Evolutionary conservation across 2,888 invertebrate species (phyloP).

Genomic region (Ctena decussata): DNA sequence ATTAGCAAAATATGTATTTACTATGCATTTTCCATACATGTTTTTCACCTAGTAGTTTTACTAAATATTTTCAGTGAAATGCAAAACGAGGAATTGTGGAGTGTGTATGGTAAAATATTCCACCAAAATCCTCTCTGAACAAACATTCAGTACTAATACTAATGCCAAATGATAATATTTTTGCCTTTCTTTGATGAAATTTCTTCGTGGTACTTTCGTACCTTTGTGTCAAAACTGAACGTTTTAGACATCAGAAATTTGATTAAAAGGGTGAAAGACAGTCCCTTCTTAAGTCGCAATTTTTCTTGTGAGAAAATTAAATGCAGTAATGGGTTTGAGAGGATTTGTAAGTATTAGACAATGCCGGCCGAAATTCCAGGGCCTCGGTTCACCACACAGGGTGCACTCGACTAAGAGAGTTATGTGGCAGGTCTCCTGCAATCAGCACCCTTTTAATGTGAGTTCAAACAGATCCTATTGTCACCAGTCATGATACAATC

Average conservation of each 20-base stretch:
- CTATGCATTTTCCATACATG: no score
- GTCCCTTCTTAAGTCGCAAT: not conserved
- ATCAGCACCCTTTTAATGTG: no score
- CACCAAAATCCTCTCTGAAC: not conserved
- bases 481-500: no score
- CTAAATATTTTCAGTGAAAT: no score
- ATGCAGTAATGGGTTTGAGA: not conserved
- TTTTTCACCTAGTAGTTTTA: no score
- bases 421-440: no score
- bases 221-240: not conserved
- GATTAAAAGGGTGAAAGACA: slow-evolving; percentile 2
- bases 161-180: slow-evolving; percentile 16
- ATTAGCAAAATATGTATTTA: no score
- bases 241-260: slow-evolving; percentile 3
- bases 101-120: slow-evolving; percentile 1
- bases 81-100: not conserved
- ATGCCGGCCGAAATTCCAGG: not conserved
- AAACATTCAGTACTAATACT: slow-evolving; percentile 10
- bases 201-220: slow-evolving; percentile 1
- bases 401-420: not conserved
- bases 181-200: slow-evolving; percentile 1
- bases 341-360: not conserved
- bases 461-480: no score
- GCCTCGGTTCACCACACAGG: not conserved
- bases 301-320: not conserved